Conservation (phyloP, 2,888 invertebrate species). For the Lampropteryx suffumata region DNA sequence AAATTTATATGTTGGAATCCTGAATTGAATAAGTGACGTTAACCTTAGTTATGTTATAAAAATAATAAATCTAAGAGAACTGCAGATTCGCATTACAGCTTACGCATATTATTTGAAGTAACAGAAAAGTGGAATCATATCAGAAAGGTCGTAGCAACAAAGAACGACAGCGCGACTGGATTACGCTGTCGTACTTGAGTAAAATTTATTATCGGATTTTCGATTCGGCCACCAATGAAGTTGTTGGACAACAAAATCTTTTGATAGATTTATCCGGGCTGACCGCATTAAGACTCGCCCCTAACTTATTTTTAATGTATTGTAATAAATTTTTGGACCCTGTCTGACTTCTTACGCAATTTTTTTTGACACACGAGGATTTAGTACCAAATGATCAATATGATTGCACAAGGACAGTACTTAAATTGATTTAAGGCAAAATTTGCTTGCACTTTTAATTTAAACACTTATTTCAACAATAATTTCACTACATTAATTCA, state of each 20-base stretch:
- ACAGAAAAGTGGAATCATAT: constrained; percentile 78
- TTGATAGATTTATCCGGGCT: constrained; percentile 82
- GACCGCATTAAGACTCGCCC: constrained; percentile 77
- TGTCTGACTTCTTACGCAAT: constrained; percentile 51
- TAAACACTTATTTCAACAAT: not conserved
- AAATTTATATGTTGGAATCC: not conserved
- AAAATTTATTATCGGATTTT: constrained; percentile 83
- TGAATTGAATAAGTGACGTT: not conserved
- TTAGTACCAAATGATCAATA: constrained; percentile 20
- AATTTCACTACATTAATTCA: too few species aligned
- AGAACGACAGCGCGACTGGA: constrained; percentile 78
- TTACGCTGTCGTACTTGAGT: constrained; percentile 82
- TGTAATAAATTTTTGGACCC: constrained; percentile 71
- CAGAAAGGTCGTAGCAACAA: constrained; percentile 76
- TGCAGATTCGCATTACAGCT: constrained; percentile 63
- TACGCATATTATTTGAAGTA: constrained; percentile 72
- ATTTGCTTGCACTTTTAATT: not conserved
- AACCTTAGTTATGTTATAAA: constrained; percentile 6
- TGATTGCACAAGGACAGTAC: constrained; percentile 11
- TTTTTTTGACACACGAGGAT: constrained; percentile 29
- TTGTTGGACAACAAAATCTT: constrained; percentile 83
- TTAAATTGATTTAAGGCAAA: constrained; percentile 9
- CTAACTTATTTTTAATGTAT: constrained; percentile 75
- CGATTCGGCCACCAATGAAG: constrained; percentile 83
- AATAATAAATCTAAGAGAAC: constrained; percentile 55